Evolutionary conservation across 2,797 vertebrate genomes (phyloP).

Genomic region (Syndactyla subalaris): DNA sequence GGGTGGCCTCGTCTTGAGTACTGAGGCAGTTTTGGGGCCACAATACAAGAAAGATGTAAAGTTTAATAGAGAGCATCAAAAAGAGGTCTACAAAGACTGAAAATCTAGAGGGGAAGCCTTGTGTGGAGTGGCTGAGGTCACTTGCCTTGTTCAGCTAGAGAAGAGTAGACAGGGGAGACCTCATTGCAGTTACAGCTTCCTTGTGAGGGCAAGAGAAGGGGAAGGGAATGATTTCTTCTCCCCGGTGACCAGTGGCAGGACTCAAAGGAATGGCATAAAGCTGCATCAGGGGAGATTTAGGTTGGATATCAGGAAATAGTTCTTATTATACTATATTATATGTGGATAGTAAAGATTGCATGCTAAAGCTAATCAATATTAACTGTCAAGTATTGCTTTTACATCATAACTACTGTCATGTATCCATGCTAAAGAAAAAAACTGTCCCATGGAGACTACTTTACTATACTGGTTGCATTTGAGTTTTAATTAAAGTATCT

Average conservation of each 20-base stretch:
- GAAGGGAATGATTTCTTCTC: neutral
- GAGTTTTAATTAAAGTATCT: neutral
- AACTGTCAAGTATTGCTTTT: neutral
- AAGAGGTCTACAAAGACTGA: neutral
- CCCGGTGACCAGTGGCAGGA: neutral
- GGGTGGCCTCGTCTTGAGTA: rapidly evolving
- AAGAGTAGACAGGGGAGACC: neutral
- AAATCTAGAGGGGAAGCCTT: neutral
- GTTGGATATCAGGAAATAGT: neutral
- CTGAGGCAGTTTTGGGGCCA: neutral
- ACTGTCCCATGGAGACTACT: neutral
- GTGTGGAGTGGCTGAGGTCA: neutral
- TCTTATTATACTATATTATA: too few relatives aligned
- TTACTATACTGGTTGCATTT: neutral
- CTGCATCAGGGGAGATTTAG: rapidly evolving
- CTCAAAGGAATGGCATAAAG: neutral
- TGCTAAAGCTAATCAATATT: neutral
- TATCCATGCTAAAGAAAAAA: neutral
- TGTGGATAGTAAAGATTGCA: neutral
- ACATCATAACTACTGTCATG: neutral
- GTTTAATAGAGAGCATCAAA: neutral
- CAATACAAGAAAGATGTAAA: neutral
- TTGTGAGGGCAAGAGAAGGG: neutral
- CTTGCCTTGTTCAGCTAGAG: neutral
- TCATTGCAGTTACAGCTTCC: rapidly evolving